Conservation (phyloP, 2,888 invertebrate genomes). For the Cotesia congregata region DNA sequence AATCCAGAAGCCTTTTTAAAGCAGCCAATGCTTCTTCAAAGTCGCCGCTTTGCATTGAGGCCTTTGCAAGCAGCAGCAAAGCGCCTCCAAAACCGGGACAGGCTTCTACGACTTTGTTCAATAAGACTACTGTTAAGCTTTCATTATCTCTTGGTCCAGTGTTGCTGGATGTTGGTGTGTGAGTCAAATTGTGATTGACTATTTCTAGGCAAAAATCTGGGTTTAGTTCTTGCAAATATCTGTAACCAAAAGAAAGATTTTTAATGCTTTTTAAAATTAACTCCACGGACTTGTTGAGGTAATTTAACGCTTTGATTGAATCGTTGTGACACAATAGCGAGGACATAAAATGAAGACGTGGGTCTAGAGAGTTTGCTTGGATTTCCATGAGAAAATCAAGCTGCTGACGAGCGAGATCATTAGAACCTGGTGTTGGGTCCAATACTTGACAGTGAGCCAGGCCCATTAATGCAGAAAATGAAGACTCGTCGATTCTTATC, state of each 20-base stretch:
- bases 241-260: constrained; percentile 79
- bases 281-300: constrained; percentile 76
- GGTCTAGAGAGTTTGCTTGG: constrained; percentile 78
- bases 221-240: constrained; percentile 83
- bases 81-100: constrained; percentile 85
- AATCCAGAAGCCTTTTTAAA: constrained; percentile 81
- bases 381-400: constrained; percentile 88
- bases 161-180: constrained; percentile 68
- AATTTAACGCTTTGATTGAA: constrained; percentile 73
- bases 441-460: constrained; percentile 83
- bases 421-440: constrained; percentile 76
- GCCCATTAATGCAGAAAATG: constrained; percentile 84
- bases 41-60: constrained; percentile 87
- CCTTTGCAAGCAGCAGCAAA: constrained; percentile 81
- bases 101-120: constrained; percentile 81
- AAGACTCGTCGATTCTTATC: constrained; percentile 87
- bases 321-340: constrained; percentile 76
- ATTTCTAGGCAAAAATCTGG: constrained; percentile 89
- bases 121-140: constrained; percentile 53
- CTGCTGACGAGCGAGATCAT: constrained; percentile 86
- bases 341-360: constrained; percentile 79
- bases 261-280: constrained; percentile 73
- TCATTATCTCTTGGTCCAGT: constrained; percentile 35
- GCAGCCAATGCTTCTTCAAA: constrained; percentile 79
- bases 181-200: constrained; percentile 81